phyloP scores from a whole-genome alignment of 1,140 invertebrate species.

The Lordiphosa mommai region DNA sequence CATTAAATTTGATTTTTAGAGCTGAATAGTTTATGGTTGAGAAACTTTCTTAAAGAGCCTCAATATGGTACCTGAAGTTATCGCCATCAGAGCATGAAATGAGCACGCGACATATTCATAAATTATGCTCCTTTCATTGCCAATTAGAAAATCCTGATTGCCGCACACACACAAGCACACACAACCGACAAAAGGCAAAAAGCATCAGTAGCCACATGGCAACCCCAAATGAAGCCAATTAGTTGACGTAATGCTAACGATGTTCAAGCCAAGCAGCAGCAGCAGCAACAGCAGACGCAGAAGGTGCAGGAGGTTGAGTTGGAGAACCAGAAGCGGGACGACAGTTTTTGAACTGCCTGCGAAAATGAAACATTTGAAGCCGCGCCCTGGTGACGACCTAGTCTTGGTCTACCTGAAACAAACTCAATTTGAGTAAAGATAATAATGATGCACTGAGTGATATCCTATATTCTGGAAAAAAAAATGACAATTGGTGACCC shows the following conservation, averaged over 20 bases:
- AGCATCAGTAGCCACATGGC: constrained; percentile 43
- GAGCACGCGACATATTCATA: constrained; percentile 64
- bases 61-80: too few relatives aligned
- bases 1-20: neutral
- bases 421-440: too few relatives aligned
- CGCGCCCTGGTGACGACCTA: constrained; percentile 26
- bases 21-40: too few relatives aligned
- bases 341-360: constrained; percentile 68
- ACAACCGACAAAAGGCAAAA: constrained; percentile 22
- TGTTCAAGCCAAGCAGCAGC: constrained; percentile 2
- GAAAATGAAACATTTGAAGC: constrained; percentile 66
- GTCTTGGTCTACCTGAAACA: too few relatives aligned
- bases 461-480: too few relatives aligned
- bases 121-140: constrained; percentile 73
- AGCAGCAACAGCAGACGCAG: constrained; percentile 13
- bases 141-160: constrained; percentile 65
- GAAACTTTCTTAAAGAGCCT: too few relatives aligned
- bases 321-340: constrained; percentile 6
- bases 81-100: constrained; percentile 39
- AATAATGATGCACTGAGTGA: too few relatives aligned
- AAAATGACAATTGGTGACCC: too few relatives aligned
- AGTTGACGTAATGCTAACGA: constrained; percentile 74
- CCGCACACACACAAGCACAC: constrained; percentile 20
- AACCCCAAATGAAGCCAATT: constrained; percentile 75
- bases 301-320: neutral